Evolutionary conservation across 2,113 vertebrate species (phyloP).

Genomic region (Pygoscelis adeliae): DNA sequence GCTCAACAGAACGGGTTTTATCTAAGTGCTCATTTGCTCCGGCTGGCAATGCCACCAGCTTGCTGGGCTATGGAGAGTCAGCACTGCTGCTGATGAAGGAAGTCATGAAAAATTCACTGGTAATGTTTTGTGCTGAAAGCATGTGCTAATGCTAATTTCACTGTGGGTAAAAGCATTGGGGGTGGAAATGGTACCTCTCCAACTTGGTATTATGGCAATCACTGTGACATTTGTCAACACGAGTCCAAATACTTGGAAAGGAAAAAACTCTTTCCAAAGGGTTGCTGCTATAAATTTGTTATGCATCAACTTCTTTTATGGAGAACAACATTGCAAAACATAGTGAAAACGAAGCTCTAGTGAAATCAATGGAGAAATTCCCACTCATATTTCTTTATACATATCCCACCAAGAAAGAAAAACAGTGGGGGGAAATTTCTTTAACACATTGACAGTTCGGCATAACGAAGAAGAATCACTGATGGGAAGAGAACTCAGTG

Average conservation of each 20-base stretch:
- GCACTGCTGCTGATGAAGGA: neutral
- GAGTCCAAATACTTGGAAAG: neutral
- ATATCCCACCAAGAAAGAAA: neutral
- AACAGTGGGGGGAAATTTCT: neutral
- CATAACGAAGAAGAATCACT: neutral
- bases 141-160: neutral
- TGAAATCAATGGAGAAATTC: neutral
- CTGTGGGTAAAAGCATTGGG: neutral
- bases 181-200: conserved; percentile 30
- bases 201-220: neutral
- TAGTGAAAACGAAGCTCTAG: conserved; percentile 4
- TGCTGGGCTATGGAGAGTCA: neutral
- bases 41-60: neutral
- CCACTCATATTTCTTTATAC: neutral
- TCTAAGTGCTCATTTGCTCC: neutral
- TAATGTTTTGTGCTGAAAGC: conserved; percentile 1
- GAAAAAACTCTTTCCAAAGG: neutral
- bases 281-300: neutral
- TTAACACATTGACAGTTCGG: neutral
- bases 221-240: conserved; percentile 2
- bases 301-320: neutral
- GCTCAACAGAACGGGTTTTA: neutral
- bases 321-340: neutral
- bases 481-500: neutral
- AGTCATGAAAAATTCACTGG: conserved; percentile 47